These are phyloP conservation scores for Orgyia antiqua DNA, from an alignment of 2,888 invertebrate species.

Conservation along the genomic window DNA sequence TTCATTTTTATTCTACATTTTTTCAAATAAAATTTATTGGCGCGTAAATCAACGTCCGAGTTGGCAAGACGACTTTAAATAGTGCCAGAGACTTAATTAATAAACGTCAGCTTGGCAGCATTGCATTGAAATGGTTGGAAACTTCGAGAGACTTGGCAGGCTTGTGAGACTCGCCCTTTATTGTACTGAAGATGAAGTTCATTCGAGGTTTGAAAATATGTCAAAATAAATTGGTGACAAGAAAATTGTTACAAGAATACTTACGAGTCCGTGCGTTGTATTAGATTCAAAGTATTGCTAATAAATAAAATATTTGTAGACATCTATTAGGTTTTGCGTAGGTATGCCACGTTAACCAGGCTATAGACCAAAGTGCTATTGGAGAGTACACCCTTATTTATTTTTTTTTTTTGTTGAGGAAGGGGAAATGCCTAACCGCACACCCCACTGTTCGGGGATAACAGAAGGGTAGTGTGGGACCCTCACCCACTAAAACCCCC, in stretches of 20 bases:
- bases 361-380: too few species aligned
- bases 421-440: too few species aligned
- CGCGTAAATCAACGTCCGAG: constrained; percentile 25
- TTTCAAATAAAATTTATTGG: constrained; percentile 25
- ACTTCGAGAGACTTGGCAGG: constrained; percentile 10
- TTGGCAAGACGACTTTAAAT: constrained; percentile 25
- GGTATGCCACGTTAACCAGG: too few species aligned
- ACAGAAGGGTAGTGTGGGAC: too few species aligned
- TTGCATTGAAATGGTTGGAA: constrained; percentile 9
- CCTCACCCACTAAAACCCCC: too few species aligned
- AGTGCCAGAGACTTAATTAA: constrained; percentile 27
- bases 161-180: constrained; percentile 9
- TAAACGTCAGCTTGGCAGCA: constrained; percentile 23
- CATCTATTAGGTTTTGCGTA: too few species aligned
- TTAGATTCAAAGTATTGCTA: too few species aligned
- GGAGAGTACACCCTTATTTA: too few species aligned
- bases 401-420: too few species aligned
- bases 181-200: constrained; percentile 13
- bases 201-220: constrained; percentile 17
- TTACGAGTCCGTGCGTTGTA: too few species aligned
- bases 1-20: constrained; percentile 6
- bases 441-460: too few species aligned
- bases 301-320: too few species aligned
- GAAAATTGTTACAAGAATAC: not conserved
- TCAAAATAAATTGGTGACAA: constrained; percentile 6